phyloP scores from a whole-genome alignment of 2,888 invertebrate species.

The Caenorhabditis becei region DNA sequence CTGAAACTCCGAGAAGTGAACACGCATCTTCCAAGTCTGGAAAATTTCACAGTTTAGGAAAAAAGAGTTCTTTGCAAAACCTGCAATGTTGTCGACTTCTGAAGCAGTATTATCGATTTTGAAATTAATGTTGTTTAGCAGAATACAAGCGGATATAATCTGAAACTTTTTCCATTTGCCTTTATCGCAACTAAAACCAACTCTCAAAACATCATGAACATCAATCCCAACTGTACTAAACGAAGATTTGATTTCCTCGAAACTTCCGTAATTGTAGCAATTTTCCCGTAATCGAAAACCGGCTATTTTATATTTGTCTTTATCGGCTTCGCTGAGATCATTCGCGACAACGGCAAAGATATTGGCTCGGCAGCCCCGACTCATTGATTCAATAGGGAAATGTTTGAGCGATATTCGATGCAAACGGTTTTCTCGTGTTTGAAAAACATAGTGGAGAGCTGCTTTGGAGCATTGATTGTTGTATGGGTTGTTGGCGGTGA shows the following conservation, averaged over 20 bases:
- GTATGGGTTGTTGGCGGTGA: slow-evolving; percentile 60
- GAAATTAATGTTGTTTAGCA: slow-evolving; percentile 66
- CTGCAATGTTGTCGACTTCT: slow-evolving; percentile 65
- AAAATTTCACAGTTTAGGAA: neutral
- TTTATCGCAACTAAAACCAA: neutral
- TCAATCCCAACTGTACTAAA: slow-evolving; percentile 56
- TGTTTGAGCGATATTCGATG: slow-evolving; percentile 50
- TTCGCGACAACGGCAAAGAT: slow-evolving; percentile 68
- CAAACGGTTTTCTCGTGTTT: slow-evolving; percentile 60
- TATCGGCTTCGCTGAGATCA: slow-evolving; percentile 63
- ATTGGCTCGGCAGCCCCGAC: slow-evolving; percentile 65
- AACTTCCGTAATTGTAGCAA: slow-evolving; percentile 60
- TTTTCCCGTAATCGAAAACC: slow-evolving; percentile 68
- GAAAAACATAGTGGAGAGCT: slow-evolving; percentile 61
- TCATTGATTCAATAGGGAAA: slow-evolving; percentile 66
- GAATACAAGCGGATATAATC: slow-evolving; percentile 65
- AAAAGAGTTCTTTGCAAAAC: slow-evolving; percentile 9
- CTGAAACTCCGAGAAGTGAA: slow-evolving; percentile 61
- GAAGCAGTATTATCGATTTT: slow-evolving; percentile 48
- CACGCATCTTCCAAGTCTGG: slow-evolving; percentile 68
- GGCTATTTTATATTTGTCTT: slow-evolving; percentile 61
- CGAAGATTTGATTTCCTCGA: slow-evolving; percentile 59
- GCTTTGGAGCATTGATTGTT: slow-evolving; percentile 64
- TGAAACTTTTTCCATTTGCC: slow-evolving; percentile 13
- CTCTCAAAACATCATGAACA: slow-evolving; percentile 57